A percentile compares a stretch with the other conserved stretches of the same genome.
These are phyloP conservation scores for Notothenia rossii DNA, from an alignment of 2,113 vertebrate genomes.

Conservation along the genomic window DNA sequence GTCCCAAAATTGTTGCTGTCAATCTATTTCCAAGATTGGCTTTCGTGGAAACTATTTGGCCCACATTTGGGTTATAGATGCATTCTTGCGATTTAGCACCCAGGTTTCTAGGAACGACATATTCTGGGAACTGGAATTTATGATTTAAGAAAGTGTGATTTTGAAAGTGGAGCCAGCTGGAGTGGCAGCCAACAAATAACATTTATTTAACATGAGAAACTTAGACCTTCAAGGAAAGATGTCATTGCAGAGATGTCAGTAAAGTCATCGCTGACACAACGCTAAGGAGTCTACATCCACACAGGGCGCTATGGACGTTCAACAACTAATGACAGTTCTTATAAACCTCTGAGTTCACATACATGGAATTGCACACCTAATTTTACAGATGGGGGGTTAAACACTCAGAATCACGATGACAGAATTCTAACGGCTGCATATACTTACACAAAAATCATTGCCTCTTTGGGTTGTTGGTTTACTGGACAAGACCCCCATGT, in stretches of 20 bases:
- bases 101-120: conserved; percentile 73
- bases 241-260: conserved; percentile 42
- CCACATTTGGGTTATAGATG: conserved; percentile 56
- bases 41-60: conserved; percentile 68
- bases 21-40: conserved; percentile 42
- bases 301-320: conserved; percentile 26
- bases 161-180: conserved; percentile 49
- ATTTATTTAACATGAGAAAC: conserved; percentile 72
- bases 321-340: conserved; percentile 45
- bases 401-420: conserved; percentile 68
- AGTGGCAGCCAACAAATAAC: conserved; percentile 57
- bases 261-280: conserved; percentile 44
- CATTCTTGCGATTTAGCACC: conserved; percentile 64
- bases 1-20: conserved; percentile 27
- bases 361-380: conserved; percentile 47
- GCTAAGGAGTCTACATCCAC: conserved; percentile 44
- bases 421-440: conserved; percentile 57
- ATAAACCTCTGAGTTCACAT: conserved; percentile 38
- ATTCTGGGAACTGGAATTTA: conserved; percentile 66
- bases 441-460: conserved; percentile 59
- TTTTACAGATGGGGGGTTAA: conserved; percentile 68
- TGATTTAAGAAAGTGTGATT: conserved; percentile 69
- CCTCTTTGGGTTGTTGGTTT: conserved; percentile 74
- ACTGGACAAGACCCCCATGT: conserved; percentile 73
- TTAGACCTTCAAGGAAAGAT: conserved; percentile 47